Evolutionary conservation across 2,888 invertebrate species (phyloP).

Genomic region (Andricus quercusramuli): DNA sequence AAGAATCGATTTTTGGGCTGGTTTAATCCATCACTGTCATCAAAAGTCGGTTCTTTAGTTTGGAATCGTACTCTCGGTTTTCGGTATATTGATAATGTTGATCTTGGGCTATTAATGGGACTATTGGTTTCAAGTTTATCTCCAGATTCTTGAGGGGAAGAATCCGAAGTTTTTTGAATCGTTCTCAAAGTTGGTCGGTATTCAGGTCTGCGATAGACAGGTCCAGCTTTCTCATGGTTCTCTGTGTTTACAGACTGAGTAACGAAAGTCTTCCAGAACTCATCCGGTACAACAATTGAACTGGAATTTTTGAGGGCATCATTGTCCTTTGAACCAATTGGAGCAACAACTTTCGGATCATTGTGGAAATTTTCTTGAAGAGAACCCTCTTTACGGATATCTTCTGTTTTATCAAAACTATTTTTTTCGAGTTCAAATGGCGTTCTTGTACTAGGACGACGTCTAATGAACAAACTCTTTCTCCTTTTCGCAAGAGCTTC

Average conservation of each 20-base stretch:
- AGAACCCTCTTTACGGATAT: no score
- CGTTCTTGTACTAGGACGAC: slow-evolving; percentile 63
- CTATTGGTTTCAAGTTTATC: slow-evolving; percentile 47
- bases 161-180: not conserved
- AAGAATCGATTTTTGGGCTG: slow-evolving; percentile 62
- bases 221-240: not conserved
- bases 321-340: slow-evolving; percentile 25
- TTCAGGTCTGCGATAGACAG: slow-evolving; percentile 33
- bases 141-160: slow-evolving; percentile 38
- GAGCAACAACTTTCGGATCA: slow-evolving; percentile 23
- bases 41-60: slow-evolving; percentile 1
- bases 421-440: slow-evolving; percentile 3
- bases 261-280: slow-evolving; percentile 65
- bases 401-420: slow-evolving; percentile 30
- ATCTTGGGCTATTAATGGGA: slow-evolving; percentile 49
- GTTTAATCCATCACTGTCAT: not conserved
- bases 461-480: slow-evolving; percentile 65
- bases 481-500: slow-evolving; percentile 60
- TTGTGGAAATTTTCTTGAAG: slow-evolving; percentile 19
- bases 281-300: slow-evolving; percentile 36
- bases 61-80: slow-evolving; percentile 60
- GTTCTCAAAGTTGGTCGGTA: slow-evolving; percentile 13
- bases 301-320: slow-evolving; percentile 26
- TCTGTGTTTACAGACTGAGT: slow-evolving; percentile 40
- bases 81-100: slow-evolving; percentile 52